Percentiles rank a stretch among this genome's conserved stretches.
Evolutionary conservation across 53 echinoderm and acorn worm genomes (phyloP).

Genomic region (Paracentrotus lividus): DNA sequence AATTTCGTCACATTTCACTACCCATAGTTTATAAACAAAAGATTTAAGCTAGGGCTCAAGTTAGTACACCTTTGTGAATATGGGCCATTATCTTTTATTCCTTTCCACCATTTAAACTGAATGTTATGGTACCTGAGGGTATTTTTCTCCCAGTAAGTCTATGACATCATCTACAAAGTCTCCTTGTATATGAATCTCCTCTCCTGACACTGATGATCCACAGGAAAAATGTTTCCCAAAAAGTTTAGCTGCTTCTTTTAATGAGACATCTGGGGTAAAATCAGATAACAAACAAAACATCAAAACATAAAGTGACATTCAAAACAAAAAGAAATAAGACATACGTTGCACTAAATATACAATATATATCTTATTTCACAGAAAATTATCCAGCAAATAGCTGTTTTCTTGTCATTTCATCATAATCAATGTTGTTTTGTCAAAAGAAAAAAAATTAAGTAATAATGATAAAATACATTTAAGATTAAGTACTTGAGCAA

Average conservation of each 20-base stretch:
- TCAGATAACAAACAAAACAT: background rate
- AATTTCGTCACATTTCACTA: no score
- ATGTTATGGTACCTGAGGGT: conserved; percentile 72
- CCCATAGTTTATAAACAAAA: no score
- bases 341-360: background rate
- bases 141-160: conserved; percentile 83
- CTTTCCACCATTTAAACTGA: background rate
- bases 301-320: background rate
- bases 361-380: background rate
- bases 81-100: no score
- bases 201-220: conserved; percentile 93
- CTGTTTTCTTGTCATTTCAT: no score
- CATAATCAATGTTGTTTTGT: no score
- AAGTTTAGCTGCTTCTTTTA: conserved; percentile 87
- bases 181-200: conserved; percentile 97
- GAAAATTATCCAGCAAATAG: background rate
- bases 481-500: no score
- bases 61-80: no score
- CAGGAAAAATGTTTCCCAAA: conserved; percentile 97
- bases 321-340: background rate
- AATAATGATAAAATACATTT: no score
- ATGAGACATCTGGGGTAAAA: conserved; percentile 78
- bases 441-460: no score
- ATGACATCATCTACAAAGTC: conserved; percentile 90
- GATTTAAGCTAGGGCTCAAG: no score